Evolutionary conservation across 2,113 vertebrate genomes (phyloP), one percentile per base, ranked within the genome.

Genomic region (Pterophyllum scalare): DNA sequence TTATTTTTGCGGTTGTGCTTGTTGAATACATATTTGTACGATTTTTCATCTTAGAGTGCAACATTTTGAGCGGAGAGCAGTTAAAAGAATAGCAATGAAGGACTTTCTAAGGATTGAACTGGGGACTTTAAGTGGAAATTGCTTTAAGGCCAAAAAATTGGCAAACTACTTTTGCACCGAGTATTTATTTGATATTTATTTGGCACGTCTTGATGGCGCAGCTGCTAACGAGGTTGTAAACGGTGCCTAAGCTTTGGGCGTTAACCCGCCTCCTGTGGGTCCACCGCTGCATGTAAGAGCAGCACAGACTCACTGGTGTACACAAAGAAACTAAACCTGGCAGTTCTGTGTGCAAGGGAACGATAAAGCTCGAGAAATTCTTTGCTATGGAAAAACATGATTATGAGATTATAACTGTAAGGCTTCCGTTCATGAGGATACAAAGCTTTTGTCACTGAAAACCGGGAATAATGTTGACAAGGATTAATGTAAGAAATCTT

Each of bases 61-160:
- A 4, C 3, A 28, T 28, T 28, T 28, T 28, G 28, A 28, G 28
- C 3, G 1, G 38, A 8, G 22, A 26, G 62, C 14, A 19, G 46
- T 46, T 67, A 26, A 67, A 67, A 67, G 62, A 19, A 11, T 46
- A 22, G 43, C 14, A 26, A 26, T 14, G 11, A 10, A 40, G 26
- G 64, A 10, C 22, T 70, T 1, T 40, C 15, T 49, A 28, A 70
- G 15, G 40, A 20, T 49, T 24, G 46, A 2, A 20, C 0, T 28
- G 28, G 26, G 0, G 0, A 49, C 15, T 49, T 70, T 49, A 49
- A 49, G 26, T 28, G 64, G 26, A 26, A 49, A 28, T 28, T 67
- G 8, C 40, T 67, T 67, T 46, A 67, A 46, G 38, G 2, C 43
- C 38, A 40, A 46, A 46, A 46, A 46, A n/a, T n/a, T n/a, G n/a